phyloP scores from a whole-genome alignment of 1,140 invertebrate genomes.

The Dermatophagoides farinae region DNA sequence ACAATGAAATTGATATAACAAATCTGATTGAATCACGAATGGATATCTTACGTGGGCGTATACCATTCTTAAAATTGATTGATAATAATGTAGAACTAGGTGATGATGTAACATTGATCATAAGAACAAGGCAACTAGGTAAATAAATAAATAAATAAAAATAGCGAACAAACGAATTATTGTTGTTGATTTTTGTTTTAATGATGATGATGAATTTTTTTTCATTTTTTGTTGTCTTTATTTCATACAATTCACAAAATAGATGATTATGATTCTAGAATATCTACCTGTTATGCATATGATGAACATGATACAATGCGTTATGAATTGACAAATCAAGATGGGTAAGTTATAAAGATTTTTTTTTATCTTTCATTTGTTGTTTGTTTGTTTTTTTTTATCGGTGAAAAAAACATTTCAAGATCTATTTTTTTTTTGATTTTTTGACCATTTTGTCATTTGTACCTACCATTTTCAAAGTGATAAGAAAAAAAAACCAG shows the following conservation, averaged over 20 bases:
- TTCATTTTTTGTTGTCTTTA: background rate
- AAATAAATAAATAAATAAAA: no score
- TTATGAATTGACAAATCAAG: slow-evolving; percentile 42
- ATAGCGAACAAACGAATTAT: no score
- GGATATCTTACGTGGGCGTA: slow-evolving; percentile 34
- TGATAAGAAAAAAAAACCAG: no score
- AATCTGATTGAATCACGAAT: slow-evolving; percentile 41
- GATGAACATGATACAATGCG: slow-evolving; percentile 46
- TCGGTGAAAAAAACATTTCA: background rate
- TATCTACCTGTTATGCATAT: slow-evolving; percentile 47
- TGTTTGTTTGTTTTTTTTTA: background rate
- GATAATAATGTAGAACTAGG: slow-evolving; percentile 26
- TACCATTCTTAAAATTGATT: slow-evolving; percentile 18
- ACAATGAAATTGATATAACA: slow-evolving; percentile 23
- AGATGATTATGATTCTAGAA: slow-evolving; percentile 43
- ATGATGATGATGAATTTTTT: background rate
- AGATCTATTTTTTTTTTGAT: no score
- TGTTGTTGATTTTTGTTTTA: no score
- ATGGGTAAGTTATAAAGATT: slow-evolving; percentile 26
- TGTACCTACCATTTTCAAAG: no score
- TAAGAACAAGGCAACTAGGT: slow-evolving; percentile 44
- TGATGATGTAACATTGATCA: slow-evolving; percentile 41
- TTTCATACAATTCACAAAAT: slow-evolving; percentile 17
- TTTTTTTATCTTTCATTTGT: background rate
- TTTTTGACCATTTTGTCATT: no score